Base-by-base conservation (phyloP, 2,797 vertebrate genomes). In the Ptychadena robeensis region DNA sequence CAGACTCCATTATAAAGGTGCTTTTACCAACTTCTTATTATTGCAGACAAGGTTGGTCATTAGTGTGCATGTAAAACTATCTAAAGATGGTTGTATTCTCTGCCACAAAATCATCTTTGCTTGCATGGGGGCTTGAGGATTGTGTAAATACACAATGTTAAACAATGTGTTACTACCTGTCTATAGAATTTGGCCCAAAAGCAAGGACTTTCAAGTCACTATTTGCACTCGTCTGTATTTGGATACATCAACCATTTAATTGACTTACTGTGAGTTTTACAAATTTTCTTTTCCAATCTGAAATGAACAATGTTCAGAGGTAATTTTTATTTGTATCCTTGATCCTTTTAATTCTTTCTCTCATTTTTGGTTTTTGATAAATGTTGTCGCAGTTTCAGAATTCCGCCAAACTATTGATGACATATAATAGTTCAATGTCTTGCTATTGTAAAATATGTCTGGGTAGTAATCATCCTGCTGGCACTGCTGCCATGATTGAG, bases 371-470 rank as follows among this genome's bases (percentile, higher is more conserved):
- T 61, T 61, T 61, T 27, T 4, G 59, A 25, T 76, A 76, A 38
- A 63, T 76, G 73, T 12, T 80, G 15, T 71, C 63, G 78, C 34
- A 38, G 30, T 70, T 79, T 66, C 14, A 38, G 31, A 70, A 25
- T n/a, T 70, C 59, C 63, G 67, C 48, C 34, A 71, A 80, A 44
- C 31, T 40, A 71, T 40, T 59, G 48, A 80, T 80, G 53, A 80
- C 71, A 63, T 59, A 79, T 79, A 70, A 70, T 63, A 27, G 53
- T 71, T 35, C 7, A 30, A 35, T 22, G 25, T 79, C 65, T 79
- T 59, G 31, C 65, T 70, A 30, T 59, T 68, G 34, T 79, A 79
- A 75, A 75, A 79, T 69, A 70, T 79, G 53, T 70, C 67, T 63
- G 34, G 27, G 15, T 59, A 61, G 38, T 80, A 71, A 80, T 80